Conservation (phyloP, 2,113 vertebrate species). For the Bos taurus region ARS-UCD2.0 NC_037342.1:10183501-10184000, state of each 20-base stretch:
- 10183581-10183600: no score
- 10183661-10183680: no score
- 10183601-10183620: no score
- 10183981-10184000: not conserved
- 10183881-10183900: not conserved
- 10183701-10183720: no score
- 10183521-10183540: not conserved
- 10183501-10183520: not conserved
- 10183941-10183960: not conserved
- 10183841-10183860: not conserved
- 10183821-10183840: not conserved
- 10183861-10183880: not conserved
- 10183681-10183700: no score
- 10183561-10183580: not conserved
- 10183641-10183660: no score
- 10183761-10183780: no score
- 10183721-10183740: no score
- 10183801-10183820: not conserved
- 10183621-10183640: no score
- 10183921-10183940: not conserved
- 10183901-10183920: not conserved
- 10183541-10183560: not conserved
- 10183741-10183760: no score
- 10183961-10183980: not conserved
- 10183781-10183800: not conserved